Conservation (phyloP, 2,797 vertebrate genomes). For the Amphiprion clarkii region DNA sequence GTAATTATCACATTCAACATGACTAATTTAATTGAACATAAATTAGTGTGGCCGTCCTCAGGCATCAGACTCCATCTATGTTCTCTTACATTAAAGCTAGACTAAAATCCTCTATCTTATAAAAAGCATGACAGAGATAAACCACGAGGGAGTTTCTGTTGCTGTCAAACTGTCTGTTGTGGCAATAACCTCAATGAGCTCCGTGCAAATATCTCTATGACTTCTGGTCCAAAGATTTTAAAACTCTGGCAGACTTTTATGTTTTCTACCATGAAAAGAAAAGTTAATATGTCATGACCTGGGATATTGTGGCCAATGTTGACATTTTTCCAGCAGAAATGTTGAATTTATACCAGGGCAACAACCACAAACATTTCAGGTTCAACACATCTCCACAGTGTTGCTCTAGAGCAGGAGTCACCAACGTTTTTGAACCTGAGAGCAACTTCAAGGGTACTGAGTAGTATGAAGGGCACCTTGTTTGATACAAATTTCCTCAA, state of each 20-base stretch:
- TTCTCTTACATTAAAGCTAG: constrained; percentile 31
- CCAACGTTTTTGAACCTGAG: too few species aligned
- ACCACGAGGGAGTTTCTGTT: background rate
- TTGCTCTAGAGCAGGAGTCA: background rate
- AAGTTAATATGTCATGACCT: background rate
- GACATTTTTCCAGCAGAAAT: background rate
- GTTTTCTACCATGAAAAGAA: too few species aligned
- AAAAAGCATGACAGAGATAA: background rate
- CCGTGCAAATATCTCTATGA: too few species aligned
- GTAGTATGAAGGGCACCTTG: too few species aligned
- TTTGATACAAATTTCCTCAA: too few species aligned
- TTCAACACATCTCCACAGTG: background rate
- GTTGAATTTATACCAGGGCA: background rate
- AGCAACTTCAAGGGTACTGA: too few species aligned
- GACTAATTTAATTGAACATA: constrained; percentile 80
- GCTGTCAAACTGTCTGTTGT: background rate
- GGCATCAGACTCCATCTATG: constrained; percentile 57
- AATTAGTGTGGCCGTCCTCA: constrained; percentile 68
- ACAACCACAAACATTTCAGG: too few species aligned
- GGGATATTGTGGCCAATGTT: background rate
- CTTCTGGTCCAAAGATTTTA: too few species aligned
- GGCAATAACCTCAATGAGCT: background rate
- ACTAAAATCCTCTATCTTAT: constrained; percentile 17
- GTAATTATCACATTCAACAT: constrained; percentile 78
- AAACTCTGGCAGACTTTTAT: too few species aligned